These are phyloP conservation scores for Cryptomyrus ogoouensis DNA, from an alignment of 2,113 vertebrate genomes.

Conservation along the genomic window DNA sequence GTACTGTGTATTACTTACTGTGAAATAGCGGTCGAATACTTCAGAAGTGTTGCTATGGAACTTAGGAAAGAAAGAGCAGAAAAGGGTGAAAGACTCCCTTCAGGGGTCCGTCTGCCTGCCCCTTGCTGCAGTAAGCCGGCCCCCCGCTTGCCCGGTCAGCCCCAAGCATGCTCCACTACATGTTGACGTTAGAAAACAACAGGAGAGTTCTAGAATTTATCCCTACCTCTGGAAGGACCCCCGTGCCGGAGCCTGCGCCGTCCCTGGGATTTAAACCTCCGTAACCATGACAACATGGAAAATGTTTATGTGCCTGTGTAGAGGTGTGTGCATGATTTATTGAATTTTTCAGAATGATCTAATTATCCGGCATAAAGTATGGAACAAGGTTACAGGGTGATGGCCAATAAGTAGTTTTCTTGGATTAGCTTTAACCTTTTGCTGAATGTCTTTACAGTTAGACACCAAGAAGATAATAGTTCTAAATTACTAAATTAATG, in stretches of 20 bases:
- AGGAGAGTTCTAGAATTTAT: background rate
- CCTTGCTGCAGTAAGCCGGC: background rate
- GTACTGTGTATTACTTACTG: background rate
- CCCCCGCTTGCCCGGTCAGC: background rate
- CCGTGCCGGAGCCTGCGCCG: background rate
- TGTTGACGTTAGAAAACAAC: background rate
- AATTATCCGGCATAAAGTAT: background rate
- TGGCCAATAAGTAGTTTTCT: background rate
- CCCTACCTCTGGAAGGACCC: background rate
- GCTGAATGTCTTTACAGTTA: background rate
- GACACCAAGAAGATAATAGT: background rate
- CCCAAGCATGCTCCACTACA: background rate
- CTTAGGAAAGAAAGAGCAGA: background rate
- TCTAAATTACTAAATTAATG: background rate
- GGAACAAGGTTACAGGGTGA: background rate
- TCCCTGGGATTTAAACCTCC: background rate
- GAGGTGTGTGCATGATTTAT: background rate
- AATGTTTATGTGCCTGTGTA: constrained; percentile 8
- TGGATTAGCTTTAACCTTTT: background rate
- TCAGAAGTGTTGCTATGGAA: background rate
- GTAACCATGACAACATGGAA: constrained; percentile 7
- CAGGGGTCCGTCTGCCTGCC: background rate
- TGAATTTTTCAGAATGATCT: background rate
- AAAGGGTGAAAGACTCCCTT: background rate
- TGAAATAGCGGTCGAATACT: background rate